phyloP scores from a whole-genome alignment of 2,888 invertebrate genomes.

The Nomada goodeniana region DNA sequence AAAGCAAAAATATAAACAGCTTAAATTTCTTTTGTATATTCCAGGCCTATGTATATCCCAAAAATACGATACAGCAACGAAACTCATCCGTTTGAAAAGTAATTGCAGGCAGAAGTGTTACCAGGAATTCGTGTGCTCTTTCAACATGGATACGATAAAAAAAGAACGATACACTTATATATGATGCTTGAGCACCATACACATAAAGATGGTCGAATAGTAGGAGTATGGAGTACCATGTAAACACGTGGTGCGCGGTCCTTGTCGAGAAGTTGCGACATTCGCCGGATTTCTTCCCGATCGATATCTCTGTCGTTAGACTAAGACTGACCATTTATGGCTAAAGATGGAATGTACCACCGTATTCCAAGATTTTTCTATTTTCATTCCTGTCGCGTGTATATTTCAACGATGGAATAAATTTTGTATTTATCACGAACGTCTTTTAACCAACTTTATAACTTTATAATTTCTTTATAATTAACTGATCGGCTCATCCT shows the following conservation, averaged over 20 bases:
- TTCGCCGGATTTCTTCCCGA: slow-evolving; percentile 44
- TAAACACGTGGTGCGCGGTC: slow-evolving; percentile 26
- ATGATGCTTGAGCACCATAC: background rate
- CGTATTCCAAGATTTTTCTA: background rate
- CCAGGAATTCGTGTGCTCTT: background rate
- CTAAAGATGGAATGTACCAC: slow-evolving; percentile 22
- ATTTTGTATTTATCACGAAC: background rate
- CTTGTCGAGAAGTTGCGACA: slow-evolving; percentile 35
- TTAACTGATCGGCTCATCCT: background rate
- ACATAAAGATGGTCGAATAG: background rate
- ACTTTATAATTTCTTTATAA: too few relatives aligned
- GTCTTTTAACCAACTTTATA: background rate
- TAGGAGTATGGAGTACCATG: slow-evolving; percentile 1
- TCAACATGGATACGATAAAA: background rate
- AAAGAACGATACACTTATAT: background rate
- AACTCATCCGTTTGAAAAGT: background rate
- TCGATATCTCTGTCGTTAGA: slow-evolving; percentile 47
- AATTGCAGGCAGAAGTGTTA: background rate
- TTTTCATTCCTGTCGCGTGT: background rate
- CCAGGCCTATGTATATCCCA: background rate
- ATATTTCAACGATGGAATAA: background rate
- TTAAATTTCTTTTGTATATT: too few relatives aligned
- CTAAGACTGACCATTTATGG: slow-evolving; percentile 33
- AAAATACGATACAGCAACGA: background rate
- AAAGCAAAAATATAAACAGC: too few relatives aligned